Evolutionary conservation across 2,797 vertebrate genomes (phyloP), one percentile per base, ranked within the genome.

Genomic region (Notolabrus celidotus): DNA sequence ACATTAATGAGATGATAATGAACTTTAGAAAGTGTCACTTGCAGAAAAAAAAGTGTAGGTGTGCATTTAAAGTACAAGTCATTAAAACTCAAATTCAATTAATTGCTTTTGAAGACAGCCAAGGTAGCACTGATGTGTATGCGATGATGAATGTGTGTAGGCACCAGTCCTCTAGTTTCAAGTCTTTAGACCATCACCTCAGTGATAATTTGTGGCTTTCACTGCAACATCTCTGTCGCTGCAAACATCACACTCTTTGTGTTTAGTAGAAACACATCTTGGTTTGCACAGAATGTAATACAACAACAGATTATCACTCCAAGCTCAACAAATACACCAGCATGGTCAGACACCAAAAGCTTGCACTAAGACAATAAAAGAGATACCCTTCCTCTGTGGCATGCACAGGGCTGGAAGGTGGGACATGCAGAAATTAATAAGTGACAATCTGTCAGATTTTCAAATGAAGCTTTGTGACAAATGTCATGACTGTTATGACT

Each of bases 61-160:
- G 77, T 71, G 53, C 11, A 22, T 59, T 79, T 84, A 75, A 78
- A 75, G 71, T 71, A 59, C 49, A 86, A 72, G 64, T 80, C 2
- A 34, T 72, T 59, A 25, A 1, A 53, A 69, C 8, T 59, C 23
- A 52, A 51, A 67, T 46, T 58, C 6, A 73, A 50, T 70, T 34
- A 77, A 70, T 67, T 53, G 33, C 55, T 60, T 57, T 33, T 67
- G 17, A 12, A 58, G 39, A 0, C 29, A 34, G 25, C 29, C 4
- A 0, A 49, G 42, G 15, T 43, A 45, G 27, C 19, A 15, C 29
- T 19, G 19, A 42, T 36, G 8, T 63, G 38, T 22, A 50, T 42
- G 20, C 29, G 17, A 31, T 45, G 42, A 42, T 67, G 29, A 27
- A 59, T 53, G 11, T 12, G 43, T 33, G 47, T 31, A 55, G 34